phyloP scores from a whole-genome alignment of 2,888 invertebrate genomes.

The Dugesia japonica region DNA sequence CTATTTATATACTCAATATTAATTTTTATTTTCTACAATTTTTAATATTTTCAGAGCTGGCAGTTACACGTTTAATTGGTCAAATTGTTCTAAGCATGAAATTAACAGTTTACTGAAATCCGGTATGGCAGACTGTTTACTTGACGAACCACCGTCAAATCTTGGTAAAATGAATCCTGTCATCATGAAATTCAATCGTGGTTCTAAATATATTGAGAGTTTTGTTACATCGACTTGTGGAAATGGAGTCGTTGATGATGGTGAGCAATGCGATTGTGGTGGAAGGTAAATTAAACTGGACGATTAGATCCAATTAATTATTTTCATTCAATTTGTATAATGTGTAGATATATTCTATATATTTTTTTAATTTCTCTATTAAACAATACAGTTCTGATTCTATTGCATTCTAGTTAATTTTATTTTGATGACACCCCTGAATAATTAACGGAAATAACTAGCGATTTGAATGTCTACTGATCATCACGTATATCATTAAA shows the following conservation, averaged over 20 bases:
- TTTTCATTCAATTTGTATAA: too few relatives aligned
- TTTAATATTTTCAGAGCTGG: neutral
- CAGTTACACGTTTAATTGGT: neutral
- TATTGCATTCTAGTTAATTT: too few relatives aligned
- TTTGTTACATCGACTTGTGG: neutral
- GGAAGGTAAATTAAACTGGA: neutral
- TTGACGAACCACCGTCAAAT: neutral
- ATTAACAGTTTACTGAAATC: neutral
- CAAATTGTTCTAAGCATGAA: neutral
- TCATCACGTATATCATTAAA: too few relatives aligned
- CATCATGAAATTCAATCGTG: neutral
- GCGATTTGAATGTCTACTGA: too few relatives aligned
- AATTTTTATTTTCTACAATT: too few relatives aligned
- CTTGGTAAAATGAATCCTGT: neutral
- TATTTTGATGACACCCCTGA: too few relatives aligned
- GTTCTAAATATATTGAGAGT: neutral
- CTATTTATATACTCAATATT: too few relatives aligned
- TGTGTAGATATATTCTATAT: too few relatives aligned
- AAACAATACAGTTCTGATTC: too few relatives aligned
- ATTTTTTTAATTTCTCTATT: too few relatives aligned
- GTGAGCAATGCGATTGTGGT: constrained; percentile 21
- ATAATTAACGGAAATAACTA: too few relatives aligned
- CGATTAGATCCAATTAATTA: neutral
- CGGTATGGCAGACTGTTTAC: neutral
- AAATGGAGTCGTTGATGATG: constrained; percentile 2